Evolutionary conservation across 2,113 vertebrate genomes (phyloP).

Genomic region (Nyctibius bracteatus): DNA sequence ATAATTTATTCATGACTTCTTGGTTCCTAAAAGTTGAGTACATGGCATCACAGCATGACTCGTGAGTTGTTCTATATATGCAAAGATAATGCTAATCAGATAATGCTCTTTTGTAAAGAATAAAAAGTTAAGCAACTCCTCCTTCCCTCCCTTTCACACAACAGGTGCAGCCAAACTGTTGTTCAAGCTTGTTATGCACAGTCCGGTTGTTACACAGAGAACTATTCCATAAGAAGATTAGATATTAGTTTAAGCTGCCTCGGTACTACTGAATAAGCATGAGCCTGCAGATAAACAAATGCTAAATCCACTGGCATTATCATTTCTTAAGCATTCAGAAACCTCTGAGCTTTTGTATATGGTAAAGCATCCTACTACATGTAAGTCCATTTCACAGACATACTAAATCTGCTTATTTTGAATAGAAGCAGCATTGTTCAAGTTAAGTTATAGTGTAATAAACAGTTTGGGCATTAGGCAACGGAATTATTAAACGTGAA

Average conservation of each 20-base stretch:
- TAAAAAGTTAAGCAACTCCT: neutral
- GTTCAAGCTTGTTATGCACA: conserved; percentile 44
- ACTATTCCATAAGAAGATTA: conserved; percentile 69
- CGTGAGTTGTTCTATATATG: neutral
- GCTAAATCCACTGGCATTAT: conserved; percentile 63
- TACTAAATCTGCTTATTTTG: conserved; percentile 37
- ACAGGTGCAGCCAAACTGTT: neutral
- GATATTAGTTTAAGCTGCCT: conserved; percentile 68
- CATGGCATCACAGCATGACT: neutral
- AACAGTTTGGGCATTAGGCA: conserved; percentile 62
- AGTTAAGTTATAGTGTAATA: conserved; percentile 28
- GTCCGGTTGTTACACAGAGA: conserved; percentile 47
- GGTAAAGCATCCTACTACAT: conserved; percentile 40
- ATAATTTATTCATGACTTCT: neutral
- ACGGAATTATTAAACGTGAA: conserved; percentile 71
- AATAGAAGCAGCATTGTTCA: conserved; percentile 38
- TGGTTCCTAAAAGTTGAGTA: neutral
- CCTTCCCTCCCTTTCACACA: neutral
- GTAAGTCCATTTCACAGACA: conserved; percentile 40
- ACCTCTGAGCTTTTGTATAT: conserved; percentile 40
- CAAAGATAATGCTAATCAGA: neutral
- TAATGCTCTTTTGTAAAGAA: neutral
- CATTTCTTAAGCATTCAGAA: conserved; percentile 69
- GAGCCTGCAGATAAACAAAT: conserved; percentile 65
- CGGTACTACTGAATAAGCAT: conserved; percentile 64